A percentile compares a stretch with the other conserved stretches of the same genome.
Evolutionary conservation across 92 coral and sea anemone genomes (phyloP).

Genomic region (Siderastrea radians): DNA sequence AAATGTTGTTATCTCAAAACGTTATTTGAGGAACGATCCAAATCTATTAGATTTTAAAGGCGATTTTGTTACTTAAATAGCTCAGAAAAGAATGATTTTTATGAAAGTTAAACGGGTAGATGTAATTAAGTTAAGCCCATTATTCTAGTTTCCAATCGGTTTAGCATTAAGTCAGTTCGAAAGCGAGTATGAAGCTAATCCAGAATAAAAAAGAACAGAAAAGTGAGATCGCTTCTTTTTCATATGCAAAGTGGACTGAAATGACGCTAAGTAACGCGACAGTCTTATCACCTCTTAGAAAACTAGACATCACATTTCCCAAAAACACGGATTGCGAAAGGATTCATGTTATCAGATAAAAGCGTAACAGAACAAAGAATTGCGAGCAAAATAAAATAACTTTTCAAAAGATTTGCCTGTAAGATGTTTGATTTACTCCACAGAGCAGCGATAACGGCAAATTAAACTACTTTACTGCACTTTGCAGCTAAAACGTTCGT

Average conservation of each 20-base stretch:
- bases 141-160: neutral
- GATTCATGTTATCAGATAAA: slow-evolving; percentile 5
- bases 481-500: slow-evolving; percentile 1
- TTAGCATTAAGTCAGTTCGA: neutral
- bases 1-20: slow-evolving; percentile 8
- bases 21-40: neutral
- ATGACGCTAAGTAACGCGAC: neutral
- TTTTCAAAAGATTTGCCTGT: neutral
- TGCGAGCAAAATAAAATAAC: neutral
- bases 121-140: neutral
- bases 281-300: slow-evolving; percentile 13
- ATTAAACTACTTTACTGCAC: slow-evolving; percentile 7
- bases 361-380: neutral
- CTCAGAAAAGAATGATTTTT: neutral
- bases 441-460: slow-evolving; percentile 14
- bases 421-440: neutral
- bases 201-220: neutral
- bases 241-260: neutral
- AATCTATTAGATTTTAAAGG: slow-evolving; percentile 16
- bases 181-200: neutral
- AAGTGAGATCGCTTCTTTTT: neutral
- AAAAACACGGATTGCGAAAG: slow-evolving; percentile 1
- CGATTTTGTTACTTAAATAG: slow-evolving; percentile 20
- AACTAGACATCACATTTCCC: slow-evolving; percentile 8
- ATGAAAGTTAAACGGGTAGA: neutral